Conservation (phyloP, 2,797 vertebrate species). For the Peromyscus nudipes region DNA sequence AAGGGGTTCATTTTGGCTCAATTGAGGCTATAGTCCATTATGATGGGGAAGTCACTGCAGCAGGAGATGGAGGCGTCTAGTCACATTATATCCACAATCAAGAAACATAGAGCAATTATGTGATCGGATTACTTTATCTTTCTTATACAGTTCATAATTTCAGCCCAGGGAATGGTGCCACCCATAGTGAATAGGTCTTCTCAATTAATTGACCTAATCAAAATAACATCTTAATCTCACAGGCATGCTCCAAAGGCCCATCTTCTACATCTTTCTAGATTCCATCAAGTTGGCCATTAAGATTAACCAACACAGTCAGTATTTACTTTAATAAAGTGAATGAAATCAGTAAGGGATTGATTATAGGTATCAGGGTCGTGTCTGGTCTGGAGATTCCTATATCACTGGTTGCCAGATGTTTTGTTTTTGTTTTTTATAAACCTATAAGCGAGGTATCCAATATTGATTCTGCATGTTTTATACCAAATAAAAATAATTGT, state of each 20-base stretch:
- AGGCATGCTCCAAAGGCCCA: neutral
- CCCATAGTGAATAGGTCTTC: neutral
- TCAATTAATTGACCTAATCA: neutral
- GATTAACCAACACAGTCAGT: neutral
- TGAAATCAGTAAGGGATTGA: neutral
- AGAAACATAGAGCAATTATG: neutral
- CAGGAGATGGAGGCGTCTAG: neutral
- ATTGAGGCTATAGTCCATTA: neutral
- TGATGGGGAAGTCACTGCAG: neutral
- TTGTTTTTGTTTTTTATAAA: neutral
- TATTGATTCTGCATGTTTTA: neutral
- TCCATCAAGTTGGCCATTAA: neutral
- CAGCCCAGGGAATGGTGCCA: neutral
- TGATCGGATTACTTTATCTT: neutral
- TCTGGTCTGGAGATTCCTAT: neutral
- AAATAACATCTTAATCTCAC: neutral
- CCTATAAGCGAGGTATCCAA: neutral
- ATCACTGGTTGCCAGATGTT: neutral
- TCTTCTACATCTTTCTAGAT: neutral
- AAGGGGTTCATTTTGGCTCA: neutral
- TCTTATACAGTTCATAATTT: neutral
- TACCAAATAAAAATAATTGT: neutral
- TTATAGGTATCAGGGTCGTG: neutral
- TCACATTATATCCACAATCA: neutral
- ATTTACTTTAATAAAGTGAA: constrained; percentile 24